These are phyloP conservation scores for Stomatorhinus ivindoensis DNA, from an alignment of 2,113 vertebrate genomes.

Conservation along the genomic window DNA sequence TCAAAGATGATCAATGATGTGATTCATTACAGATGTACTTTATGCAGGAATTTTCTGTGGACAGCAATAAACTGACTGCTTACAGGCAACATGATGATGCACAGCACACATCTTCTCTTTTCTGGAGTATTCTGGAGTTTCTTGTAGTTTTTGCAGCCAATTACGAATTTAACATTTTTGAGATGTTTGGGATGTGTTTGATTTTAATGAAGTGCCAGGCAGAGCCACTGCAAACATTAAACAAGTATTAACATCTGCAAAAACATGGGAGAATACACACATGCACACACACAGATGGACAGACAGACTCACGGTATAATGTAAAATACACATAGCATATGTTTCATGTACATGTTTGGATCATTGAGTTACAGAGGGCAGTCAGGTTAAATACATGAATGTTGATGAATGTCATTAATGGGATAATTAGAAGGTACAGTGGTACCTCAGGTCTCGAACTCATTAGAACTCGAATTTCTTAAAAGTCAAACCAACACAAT, in stretches of 20 bases:
- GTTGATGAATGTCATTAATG: not conserved
- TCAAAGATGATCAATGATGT: not conserved
- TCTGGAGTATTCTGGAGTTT: not conserved
- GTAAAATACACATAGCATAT: not conserved
- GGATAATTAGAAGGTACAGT: not conserved
- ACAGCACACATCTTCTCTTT: not conserved
- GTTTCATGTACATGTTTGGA: not conserved
- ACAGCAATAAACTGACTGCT: not conserved
- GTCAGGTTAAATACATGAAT: not conserved
- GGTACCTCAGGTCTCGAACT: no score
- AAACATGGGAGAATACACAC: not conserved
- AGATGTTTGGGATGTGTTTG: not conserved
- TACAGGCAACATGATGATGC: not conserved
- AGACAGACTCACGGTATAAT: not conserved
- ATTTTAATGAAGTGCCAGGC: slow-evolving; percentile 29
- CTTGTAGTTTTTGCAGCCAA: not conserved
- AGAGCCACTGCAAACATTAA: slow-evolving; percentile 2
- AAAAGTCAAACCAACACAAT: no score
- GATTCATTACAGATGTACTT: not conserved
- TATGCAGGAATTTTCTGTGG: not conserved
- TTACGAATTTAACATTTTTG: not conserved
- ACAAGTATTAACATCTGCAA: not conserved
- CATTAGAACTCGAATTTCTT: no score
- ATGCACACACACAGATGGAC: not conserved
- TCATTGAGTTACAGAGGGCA: not conserved